A percentile compares a stretch with the other conserved stretches of the same genome.
phyloP scores from a whole-genome alignment of 2,888 invertebrate species.

The Magallana nippona region DNA sequence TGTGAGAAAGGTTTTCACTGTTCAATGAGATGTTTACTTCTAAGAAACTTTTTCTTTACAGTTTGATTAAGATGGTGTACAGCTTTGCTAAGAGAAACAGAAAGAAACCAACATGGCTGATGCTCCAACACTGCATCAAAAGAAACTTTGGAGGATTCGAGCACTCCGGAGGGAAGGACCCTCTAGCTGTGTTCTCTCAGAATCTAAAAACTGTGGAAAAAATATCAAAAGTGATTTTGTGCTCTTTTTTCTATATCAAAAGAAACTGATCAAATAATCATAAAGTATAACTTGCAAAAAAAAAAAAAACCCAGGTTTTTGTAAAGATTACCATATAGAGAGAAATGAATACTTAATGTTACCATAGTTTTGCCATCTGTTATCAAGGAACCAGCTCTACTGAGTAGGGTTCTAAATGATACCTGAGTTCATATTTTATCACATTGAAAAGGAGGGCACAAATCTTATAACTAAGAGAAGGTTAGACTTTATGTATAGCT shows the following conservation, averaged over 20 bases:
- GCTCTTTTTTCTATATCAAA: too few species aligned
- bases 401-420: too few species aligned
- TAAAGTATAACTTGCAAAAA: too few species aligned
- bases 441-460: too few species aligned
- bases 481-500: too few species aligned
- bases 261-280: too few species aligned
- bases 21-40: not conserved
- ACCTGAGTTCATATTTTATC: too few species aligned
- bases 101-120: conserved; percentile 56
- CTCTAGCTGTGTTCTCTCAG: conserved; percentile 63
- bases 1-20: not conserved
- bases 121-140: conserved; percentile 64
- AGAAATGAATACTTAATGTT: too few species aligned
- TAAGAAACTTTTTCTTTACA: conserved; percentile 45
- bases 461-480: not conserved
- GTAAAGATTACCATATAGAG: too few species aligned
- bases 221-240: conserved; percentile 8
- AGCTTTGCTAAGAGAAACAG: conserved; percentile 57
- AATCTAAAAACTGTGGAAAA: conserved; percentile 47
- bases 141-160: conserved; percentile 74
- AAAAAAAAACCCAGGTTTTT: too few species aligned
- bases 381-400: too few species aligned
- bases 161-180: conserved; percentile 37
- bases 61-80: conserved; percentile 71
- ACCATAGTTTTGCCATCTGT: too few species aligned